Base-by-base conservation (phyloP, 2,888 invertebrate genomes). In the Cheilosia pagana region DNA sequence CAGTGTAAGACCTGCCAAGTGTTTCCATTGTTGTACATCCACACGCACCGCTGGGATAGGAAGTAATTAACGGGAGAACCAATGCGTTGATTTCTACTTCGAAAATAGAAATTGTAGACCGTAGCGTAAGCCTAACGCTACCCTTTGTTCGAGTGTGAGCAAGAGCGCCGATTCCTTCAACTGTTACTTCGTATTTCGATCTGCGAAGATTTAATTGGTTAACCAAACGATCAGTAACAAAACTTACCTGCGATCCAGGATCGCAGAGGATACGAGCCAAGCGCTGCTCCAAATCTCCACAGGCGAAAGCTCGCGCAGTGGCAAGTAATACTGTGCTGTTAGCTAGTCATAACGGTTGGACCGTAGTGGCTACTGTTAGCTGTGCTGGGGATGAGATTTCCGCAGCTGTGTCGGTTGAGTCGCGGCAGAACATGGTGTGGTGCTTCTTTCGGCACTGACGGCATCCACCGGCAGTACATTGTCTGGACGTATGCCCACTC, bases 81-180 rank as follows among this genome's bases (percentile, higher is more conserved):
- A 53, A 41, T 1, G 62, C 72, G 23, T 59, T 12, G 21, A 62
- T 45, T 10, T n/a, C 21, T 19, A 62, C 5, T 28, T 23, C 12
- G 39, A 60, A 55, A 0, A 23, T 14, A 2, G 62, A 39, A 16
- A 19, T 14, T 6, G 7, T 45, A 12, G 55, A 62, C 12, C 14
- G 45, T 8, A 76, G 50, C 28, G 1, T 48, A 23, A 81, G 48
- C 57, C 16, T 16, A 4, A 70, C 77, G n/a, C 43, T 76, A n/a
- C 77, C 65, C 23, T 41, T 75, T 4, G 77, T 55, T 0, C 45
- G 25, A 31, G 75, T 65, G 2, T 65, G 28, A 12, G 39, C 19
- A 1, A 45, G 2, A 1, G 53, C 59, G 0, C 85, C 81, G n/a
- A 87, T 77, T 2, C 77, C 78, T 67, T 87, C 77, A n/a, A 81